Percentiles rank a stretch among this genome's conserved stretches.
phyloP scores from a whole-genome alignment of 2,888 invertebrate species.

The Drosophila infuscata region DNA sequence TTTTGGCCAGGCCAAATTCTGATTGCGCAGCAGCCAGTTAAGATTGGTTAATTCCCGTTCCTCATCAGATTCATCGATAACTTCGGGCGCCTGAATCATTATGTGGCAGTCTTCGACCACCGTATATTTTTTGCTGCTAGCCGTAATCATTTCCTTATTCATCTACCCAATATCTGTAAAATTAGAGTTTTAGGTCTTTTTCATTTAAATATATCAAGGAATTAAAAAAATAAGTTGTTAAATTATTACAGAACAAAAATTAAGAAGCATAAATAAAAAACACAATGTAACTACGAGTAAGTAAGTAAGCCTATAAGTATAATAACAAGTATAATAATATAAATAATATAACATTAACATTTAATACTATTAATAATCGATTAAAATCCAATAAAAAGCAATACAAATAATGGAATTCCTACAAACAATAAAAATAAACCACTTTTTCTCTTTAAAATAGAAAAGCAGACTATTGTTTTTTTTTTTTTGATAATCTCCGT shows the following conservation, averaged over 20 bases:
- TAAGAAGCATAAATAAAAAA: too few relatives aligned
- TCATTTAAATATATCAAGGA: neutral
- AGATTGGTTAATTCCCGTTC: slow-evolving; percentile 84
- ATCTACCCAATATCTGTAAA: neutral
- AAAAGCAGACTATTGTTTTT: neutral
- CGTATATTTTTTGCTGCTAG: neutral
- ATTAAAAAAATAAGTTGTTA: neutral
- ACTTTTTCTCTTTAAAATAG: neutral
- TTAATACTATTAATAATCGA: neutral
- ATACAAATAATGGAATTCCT: too few relatives aligned
- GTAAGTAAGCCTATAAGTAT: too few relatives aligned
- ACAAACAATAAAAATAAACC: neutral
- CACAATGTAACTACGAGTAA: too few relatives aligned
- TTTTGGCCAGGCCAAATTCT: slow-evolving; percentile 80
- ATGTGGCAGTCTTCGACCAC: neutral
- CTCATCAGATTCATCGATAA: slow-evolving; percentile 76
- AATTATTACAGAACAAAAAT: neutral
- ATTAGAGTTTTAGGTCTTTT: neutral
- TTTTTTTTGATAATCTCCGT: neutral
- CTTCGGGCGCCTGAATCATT: neutral
- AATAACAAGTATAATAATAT: too few relatives aligned
- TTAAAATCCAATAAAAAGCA: too few relatives aligned
- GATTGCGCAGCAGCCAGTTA: slow-evolving; percentile 84
- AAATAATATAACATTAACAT: neutral
- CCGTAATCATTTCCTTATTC: slow-evolving; percentile 4